Conservation (phyloP, 2,113 vertebrate genomes). For the Cheilinus undulatus region DNA sequence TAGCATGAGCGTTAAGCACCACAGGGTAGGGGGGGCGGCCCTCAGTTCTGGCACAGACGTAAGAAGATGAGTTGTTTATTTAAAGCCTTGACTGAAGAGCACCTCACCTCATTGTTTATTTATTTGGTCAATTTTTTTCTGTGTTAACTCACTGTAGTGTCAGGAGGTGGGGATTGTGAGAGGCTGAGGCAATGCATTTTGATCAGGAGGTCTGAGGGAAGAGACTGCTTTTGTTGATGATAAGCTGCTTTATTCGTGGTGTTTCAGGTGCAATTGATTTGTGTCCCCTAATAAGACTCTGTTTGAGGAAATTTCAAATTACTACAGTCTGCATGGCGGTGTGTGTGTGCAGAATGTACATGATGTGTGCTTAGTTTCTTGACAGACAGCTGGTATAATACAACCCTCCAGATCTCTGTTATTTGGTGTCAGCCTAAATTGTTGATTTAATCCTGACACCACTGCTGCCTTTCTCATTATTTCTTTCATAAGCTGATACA, state of each 20-base stretch:
- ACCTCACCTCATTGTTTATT: constrained; percentile 73
- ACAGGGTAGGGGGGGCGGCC: constrained; percentile 64
- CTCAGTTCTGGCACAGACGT: constrained; percentile 58
- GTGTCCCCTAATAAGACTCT: constrained; percentile 66
- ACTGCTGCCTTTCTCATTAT: constrained; percentile 24
- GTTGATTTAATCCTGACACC: constrained; percentile 49
- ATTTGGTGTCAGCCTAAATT: constrained; percentile 33
- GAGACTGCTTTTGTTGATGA: constrained; percentile 62
- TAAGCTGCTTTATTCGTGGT: constrained; percentile 69
- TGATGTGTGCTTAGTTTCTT: constrained; percentile 30
- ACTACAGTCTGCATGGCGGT: constrained; percentile 30
- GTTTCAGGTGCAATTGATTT: constrained; percentile 74
- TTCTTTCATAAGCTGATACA: constrained; percentile 17
- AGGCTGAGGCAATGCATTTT: constrained; percentile 74
- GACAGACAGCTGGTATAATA: constrained; percentile 56
- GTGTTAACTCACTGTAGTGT: constrained; percentile 67
- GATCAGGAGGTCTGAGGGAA: constrained; percentile 53
- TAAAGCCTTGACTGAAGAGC: constrained; percentile 73
- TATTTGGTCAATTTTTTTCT: constrained; percentile 56
- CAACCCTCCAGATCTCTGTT: constrained; percentile 32
- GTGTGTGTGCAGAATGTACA: background rate
- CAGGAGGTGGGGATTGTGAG: constrained; percentile 60
- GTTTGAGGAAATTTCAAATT: constrained; percentile 73
- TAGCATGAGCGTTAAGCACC: constrained; percentile 86
- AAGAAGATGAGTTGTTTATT: constrained; percentile 81